phyloP scores from a whole-genome alignment of 2,888 invertebrate species.

The Eulithis prunata region DNA sequence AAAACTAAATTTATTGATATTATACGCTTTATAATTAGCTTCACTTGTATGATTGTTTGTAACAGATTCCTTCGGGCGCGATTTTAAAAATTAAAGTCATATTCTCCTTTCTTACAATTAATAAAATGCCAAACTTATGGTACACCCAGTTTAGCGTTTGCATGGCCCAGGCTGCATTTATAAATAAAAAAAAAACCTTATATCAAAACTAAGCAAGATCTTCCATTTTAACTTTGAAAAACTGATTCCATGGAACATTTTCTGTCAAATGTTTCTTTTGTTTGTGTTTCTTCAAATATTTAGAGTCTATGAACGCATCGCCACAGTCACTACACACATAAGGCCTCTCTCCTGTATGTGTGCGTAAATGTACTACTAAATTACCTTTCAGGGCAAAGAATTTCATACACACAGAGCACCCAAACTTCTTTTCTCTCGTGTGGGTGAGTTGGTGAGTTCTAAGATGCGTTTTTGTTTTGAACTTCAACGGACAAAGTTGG shows the following conservation, averaged over 20 bases:
- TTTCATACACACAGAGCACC: conserved; percentile 81
- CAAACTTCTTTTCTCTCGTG: conserved; percentile 80
- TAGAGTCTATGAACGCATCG: conserved; percentile 81
- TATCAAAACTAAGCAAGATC: background rate
- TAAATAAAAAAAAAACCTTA: no score
- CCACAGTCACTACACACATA: conserved; percentile 75
- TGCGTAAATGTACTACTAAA: conserved; percentile 77
- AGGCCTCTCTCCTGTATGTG: conserved; percentile 80
- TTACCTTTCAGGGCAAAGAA: conserved; percentile 82
- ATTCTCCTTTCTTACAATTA: no score
- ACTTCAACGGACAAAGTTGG: conserved; percentile 71
- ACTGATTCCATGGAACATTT: conserved; percentile 75
- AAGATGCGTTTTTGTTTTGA: conserved; percentile 80
- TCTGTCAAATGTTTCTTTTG: conserved; percentile 75
- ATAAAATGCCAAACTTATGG: no score
- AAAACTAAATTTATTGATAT: no score
- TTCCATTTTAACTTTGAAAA: conserved; percentile 46
- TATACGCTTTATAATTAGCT: no score
- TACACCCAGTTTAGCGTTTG: no score
- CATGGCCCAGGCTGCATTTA: no score
- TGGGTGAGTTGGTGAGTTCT: conserved; percentile 80
- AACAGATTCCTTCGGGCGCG: no score
- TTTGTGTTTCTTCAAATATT: conserved; percentile 81
- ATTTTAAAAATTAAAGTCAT: no score
- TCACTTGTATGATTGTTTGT: no score